phyloP scores from a whole-genome alignment of 2,113 vertebrate genomes.

The Dromas ardeola region DNA sequence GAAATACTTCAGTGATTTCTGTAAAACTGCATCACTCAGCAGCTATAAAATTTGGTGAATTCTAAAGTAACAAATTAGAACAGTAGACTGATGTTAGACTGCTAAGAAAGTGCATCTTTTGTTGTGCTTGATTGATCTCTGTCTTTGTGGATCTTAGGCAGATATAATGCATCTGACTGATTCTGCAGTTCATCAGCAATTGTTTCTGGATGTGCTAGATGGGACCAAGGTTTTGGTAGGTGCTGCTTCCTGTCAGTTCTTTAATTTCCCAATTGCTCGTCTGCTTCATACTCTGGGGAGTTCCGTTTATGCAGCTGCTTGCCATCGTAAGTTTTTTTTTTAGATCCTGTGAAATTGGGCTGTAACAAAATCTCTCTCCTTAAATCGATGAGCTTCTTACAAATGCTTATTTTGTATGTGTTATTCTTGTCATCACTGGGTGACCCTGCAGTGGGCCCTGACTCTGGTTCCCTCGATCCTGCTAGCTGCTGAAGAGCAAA shows the following conservation, averaged over 20 bases:
- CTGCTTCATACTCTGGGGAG: not conserved
- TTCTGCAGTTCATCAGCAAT: slow-evolving; percentile 77
- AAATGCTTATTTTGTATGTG: not conserved
- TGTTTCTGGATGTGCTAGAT: slow-evolving; percentile 92
- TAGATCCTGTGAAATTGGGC: not conserved
- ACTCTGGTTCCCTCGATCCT: not conserved
- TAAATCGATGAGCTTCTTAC: not conserved
- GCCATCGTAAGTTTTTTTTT: not conserved
- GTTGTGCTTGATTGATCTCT: not conserved
- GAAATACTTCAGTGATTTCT: not conserved
- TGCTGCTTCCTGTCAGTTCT: not conserved
- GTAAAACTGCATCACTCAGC: not conserved
- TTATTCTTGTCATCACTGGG: not conserved
- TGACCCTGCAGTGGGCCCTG: not conserved
- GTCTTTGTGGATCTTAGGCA: slow-evolving; percentile 69
- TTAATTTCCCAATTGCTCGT: not conserved
- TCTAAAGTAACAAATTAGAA: not conserved
- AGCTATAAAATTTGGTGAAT: not conserved
- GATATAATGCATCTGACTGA: slow-evolving; percentile 92
- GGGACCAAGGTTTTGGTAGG: slow-evolving; percentile 89
- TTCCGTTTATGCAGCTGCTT: not conserved
- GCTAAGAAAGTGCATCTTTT: not conserved
- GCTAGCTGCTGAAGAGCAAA: not conserved
- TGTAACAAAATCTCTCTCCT: not conserved
- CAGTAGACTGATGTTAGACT: not conserved